Conservation (phyloP, 2,113 vertebrate genomes). For the Semnornis frantzii region DNA sequence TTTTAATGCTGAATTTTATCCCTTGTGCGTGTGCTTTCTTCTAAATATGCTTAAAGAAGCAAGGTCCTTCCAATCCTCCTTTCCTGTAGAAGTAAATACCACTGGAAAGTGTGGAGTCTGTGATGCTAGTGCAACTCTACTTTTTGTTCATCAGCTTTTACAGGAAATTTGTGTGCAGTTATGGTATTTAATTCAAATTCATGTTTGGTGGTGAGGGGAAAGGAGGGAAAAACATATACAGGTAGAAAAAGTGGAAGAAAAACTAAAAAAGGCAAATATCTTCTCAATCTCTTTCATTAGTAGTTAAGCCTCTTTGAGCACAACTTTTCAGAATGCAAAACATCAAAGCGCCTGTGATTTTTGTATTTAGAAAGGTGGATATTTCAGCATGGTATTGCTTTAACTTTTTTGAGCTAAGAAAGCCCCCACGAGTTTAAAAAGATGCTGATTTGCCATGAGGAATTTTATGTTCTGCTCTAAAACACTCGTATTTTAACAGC, state of each 20-base stretch:
- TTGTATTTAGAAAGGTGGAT: neutral
- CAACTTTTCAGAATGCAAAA: neutral
- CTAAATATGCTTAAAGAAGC: neutral
- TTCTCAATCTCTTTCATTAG: neutral
- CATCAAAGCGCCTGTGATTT: neutral
- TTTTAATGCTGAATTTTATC: neutral
- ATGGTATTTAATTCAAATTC: neutral
- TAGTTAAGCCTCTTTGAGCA: neutral
- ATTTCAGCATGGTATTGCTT: neutral
- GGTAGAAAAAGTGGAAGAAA: neutral
- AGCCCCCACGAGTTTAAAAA: neutral
- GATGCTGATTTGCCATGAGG: neutral
- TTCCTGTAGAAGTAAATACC: neutral
- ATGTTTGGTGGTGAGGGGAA: neutral
- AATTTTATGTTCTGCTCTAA: neutral
- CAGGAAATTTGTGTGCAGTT: neutral
- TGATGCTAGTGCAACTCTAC: neutral
- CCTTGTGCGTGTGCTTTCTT: neutral
- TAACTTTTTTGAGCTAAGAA: neutral
- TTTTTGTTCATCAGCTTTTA: neutral
- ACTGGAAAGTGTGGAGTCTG: neutral
- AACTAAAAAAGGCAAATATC: neutral
- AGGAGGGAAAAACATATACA: neutral
- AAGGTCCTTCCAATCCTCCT: neutral
- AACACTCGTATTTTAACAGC: slow-evolving; percentile 74